Evolutionary conservation across 2,888 invertebrate species (phyloP), one percentile per base, ranked within the genome.

Genomic region (Coelinius sp.): DNA sequence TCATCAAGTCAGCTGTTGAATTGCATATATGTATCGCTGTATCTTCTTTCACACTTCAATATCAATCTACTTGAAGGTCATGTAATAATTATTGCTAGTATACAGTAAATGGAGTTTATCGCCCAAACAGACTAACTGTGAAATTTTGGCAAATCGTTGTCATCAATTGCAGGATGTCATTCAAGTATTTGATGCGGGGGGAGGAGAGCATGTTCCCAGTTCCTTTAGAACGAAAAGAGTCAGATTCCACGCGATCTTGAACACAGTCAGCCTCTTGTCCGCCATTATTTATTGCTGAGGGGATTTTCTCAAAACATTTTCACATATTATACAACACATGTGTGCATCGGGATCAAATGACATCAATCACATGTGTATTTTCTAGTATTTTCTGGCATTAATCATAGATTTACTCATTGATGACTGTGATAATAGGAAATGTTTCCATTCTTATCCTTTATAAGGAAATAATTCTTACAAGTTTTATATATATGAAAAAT

Each of bases 1-100:
- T 84, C 85, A 86, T 86, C 83, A 85, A 85, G 82, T 76, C 46
- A 17, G 59, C 31, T 41, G 53, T n/a, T 65, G 44, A 62, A n/a
- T 25, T 53, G 56, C 69, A 65, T 66, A 67, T 52, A 41, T 46
- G 56, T 10, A 62, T 70, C 69, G 31, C 38, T 68, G 27, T 22
- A 46, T 46, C 59, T 35, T 68, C 46, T 35, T 17, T 27, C 22
- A 24, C 8, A 70, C 17, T 10, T 8, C 53, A 67, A 46, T 53
- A 4, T 31, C 8, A 4, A 31, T 31, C n/a, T n/a, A n/a, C n/a
- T n/a, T n/a, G n/a, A n/a, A n/a, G n/a, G n/a, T n/a, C n/a, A n/a
- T n/a, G n/a, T n/a, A n/a, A n/a, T n/a, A n/a, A n/a, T n/a, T n/a
- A n/a, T n/a, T n/a, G n/a, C n/a, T n/a, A n/a, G n/a, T n/a, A n/a